Conservation (phyloP, 2,888 invertebrate genomes). For the Lordiphosa fenestrarum region DNA sequence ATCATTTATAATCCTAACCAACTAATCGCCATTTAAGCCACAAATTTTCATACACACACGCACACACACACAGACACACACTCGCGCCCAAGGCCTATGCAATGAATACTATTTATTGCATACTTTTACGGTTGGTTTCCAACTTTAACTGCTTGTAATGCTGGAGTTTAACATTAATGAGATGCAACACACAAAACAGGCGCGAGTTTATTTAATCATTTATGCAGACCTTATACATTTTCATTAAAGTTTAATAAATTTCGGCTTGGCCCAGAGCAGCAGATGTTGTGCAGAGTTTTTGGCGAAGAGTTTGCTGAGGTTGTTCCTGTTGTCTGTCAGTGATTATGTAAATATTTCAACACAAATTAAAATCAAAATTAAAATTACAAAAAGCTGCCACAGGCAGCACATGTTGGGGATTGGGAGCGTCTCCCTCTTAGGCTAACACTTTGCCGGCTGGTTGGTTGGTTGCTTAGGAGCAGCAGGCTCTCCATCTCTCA, state of each 20-base stretch:
- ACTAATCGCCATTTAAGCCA: slow-evolving; percentile 12
- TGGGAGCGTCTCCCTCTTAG: slow-evolving; percentile 5
- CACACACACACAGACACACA: slow-evolving; percentile 7
- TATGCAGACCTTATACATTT: slow-evolving; percentile 75
- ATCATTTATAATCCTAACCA: background rate
- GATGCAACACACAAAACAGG: slow-evolving; percentile 4
- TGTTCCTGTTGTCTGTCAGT: slow-evolving; percentile 71
- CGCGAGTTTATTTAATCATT: slow-evolving; percentile 68
- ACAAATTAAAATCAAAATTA: slow-evolving; percentile 78
- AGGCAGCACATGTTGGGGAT: slow-evolving; percentile 34
- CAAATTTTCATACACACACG: slow-evolving; percentile 4
- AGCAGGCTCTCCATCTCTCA: slow-evolving; percentile 18
- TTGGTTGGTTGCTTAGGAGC: slow-evolving; percentile 47
- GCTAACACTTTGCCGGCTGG: slow-evolving; percentile 59
- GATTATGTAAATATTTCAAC: slow-evolving; percentile 79
- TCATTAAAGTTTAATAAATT: slow-evolving; percentile 74
- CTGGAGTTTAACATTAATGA: slow-evolving; percentile 3
- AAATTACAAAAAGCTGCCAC: slow-evolving; percentile 73
- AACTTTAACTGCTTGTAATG: slow-evolving; percentile 8
- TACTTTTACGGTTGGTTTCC: slow-evolving; percentile 3
- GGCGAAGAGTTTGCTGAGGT: slow-evolving; percentile 2
- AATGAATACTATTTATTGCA: slow-evolving; percentile 30
- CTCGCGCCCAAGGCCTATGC: slow-evolving; percentile 4
- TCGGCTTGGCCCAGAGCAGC: slow-evolving; percentile 22
- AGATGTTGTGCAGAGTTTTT: slow-evolving; percentile 20